These are phyloP conservation scores for Apantesis nais DNA, from an alignment of 2,888 invertebrate genomes.

Conservation along the genomic window DNA sequence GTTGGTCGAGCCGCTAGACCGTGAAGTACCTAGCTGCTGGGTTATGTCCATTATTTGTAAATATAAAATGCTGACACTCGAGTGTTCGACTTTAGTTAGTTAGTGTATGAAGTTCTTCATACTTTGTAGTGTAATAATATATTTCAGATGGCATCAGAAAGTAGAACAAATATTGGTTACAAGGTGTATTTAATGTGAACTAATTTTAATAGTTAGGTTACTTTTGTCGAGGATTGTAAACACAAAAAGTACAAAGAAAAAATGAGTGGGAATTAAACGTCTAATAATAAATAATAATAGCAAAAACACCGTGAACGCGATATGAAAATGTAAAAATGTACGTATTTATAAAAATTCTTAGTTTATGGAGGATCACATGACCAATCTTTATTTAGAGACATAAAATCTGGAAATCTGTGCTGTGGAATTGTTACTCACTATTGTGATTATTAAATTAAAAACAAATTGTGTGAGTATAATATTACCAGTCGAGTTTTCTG, in stretches of 20 bases:
- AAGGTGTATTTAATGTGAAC: conserved; percentile 69
- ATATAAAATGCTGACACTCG: conserved; percentile 58
- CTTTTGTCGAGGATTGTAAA: conserved; percentile 70
- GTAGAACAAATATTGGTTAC: conserved; percentile 73
- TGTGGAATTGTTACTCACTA: conserved; percentile 74
- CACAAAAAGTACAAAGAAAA: conserved; percentile 79
- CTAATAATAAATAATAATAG: conserved; percentile 57
- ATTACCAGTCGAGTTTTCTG: conserved; percentile 23
- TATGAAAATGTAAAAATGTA: conserved; percentile 69
- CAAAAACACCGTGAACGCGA: conserved; percentile 56
- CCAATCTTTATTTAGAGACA: conserved; percentile 62
- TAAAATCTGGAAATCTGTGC: conserved; percentile 55
- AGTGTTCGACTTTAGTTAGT: conserved; percentile 60
- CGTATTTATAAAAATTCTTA: conserved; percentile 64
- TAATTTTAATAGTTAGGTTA: conserved; percentile 72
- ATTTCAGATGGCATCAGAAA: conserved; percentile 70
- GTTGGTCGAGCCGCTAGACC: conserved; percentile 44
- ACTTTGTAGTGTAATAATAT: conserved; percentile 66
- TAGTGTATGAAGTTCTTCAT: conserved; percentile 70
- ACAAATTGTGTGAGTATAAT: conserved; percentile 33
- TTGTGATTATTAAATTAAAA: conserved; percentile 50
- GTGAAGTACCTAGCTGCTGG: conserved; percentile 48
- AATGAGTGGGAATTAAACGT: conserved; percentile 64
- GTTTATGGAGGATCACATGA: conserved; percentile 61
- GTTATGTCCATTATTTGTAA: conserved; percentile 66